phyloP scores from a whole-genome alignment of 1,140 invertebrate genomes.

The Camponotus floridanus region DNA sequence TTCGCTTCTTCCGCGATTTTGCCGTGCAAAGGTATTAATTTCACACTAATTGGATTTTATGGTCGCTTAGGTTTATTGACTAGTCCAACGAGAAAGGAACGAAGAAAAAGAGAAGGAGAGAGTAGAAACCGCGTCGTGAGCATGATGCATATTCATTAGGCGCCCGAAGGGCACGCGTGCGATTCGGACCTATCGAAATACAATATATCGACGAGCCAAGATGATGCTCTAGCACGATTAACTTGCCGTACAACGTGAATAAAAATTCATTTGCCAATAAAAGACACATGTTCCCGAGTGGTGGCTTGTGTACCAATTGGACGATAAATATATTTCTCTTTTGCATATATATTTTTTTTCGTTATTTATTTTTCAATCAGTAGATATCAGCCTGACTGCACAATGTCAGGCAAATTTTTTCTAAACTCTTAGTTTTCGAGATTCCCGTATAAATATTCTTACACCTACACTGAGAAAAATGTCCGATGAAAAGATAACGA shows the following conservation, averaged over 20 bases:
- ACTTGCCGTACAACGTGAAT: conserved; percentile 42
- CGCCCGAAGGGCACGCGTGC: conserved; percentile 54
- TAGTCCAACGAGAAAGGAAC: conserved; percentile 56
- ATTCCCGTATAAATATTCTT: neutral
- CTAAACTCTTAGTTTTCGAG: neutral
- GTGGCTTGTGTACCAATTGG: conserved; percentile 23
- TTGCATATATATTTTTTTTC: neutral
- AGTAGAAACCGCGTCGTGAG: conserved; percentile 63
- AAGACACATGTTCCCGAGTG: conserved; percentile 45
- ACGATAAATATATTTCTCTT: conserved; percentile 28
- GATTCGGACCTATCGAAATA: conserved; percentile 55
- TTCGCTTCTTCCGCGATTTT: conserved; percentile 25
- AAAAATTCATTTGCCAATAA: conserved; percentile 58
- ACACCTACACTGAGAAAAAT: no score
- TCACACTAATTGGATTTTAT: conserved; percentile 85
- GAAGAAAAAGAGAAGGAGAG: conserved; percentile 11
- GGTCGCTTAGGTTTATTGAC: conserved; percentile 84
- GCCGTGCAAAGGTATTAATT: conserved; percentile 81
- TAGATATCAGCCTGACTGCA: neutral
- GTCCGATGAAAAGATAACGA: no score
- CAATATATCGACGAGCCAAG: conserved; percentile 22
- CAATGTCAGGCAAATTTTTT: neutral
- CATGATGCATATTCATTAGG: conserved; percentile 82
- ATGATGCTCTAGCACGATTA: conserved; percentile 11
- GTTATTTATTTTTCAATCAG: conserved; percentile 47